Evolutionary conservation across 2,888 invertebrate genomes (phyloP), one percentile per base, ranked within the genome.

Genomic region (Rhopalosiphum nymphaeae): DNA sequence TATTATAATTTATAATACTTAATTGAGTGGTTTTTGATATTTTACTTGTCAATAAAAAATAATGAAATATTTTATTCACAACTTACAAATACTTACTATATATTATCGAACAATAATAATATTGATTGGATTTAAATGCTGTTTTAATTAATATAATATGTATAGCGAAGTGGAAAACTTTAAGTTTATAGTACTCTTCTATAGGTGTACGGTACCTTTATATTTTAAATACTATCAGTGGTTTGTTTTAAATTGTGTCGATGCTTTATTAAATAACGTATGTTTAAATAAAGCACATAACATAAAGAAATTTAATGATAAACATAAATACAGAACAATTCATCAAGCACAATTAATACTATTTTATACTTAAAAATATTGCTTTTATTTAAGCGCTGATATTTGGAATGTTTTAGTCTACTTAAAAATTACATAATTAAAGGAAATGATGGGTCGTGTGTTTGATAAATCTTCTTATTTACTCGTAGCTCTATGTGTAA

Each of bases 1-100:
- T 13, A n/a, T 57, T 57, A 89, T 89, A 90, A 49, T 25, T 78
- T 91, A 91, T 42, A 84, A 84, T 56, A 56, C 53, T 85, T 44
- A 91, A 56, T 91, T 91, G 56, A 56, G 1, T 42, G 42, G 42
- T 84, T 46, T 29, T 86, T 86, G 42, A 7, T 44, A 86, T 42
- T 91, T 53, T 90, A 46, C 53, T 84, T 53, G 49, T 53, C 36
- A 49, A 46, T 86, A 86, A 86, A 86, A 86, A 86, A 26, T 49
- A n/a, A 36, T 36, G 21, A 78, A 78, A 78, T 78, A 78, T 78
- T 78, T 78, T 78, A 21, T 36, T 78, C 0, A 78, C 2, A 78
- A 7, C 21, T 78, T 36, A 78, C 7, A 36, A 78, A 7, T 10
- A 86, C 26, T 46, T 44, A n/a, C 85, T 10, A 53, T 53, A 78